A percentile compares a stretch with the other conserved stretches of the same genome.
Evolutionary conservation across 2,113 vertebrate genomes (phyloP).

Genomic region (Anhinga rufa): DNA sequence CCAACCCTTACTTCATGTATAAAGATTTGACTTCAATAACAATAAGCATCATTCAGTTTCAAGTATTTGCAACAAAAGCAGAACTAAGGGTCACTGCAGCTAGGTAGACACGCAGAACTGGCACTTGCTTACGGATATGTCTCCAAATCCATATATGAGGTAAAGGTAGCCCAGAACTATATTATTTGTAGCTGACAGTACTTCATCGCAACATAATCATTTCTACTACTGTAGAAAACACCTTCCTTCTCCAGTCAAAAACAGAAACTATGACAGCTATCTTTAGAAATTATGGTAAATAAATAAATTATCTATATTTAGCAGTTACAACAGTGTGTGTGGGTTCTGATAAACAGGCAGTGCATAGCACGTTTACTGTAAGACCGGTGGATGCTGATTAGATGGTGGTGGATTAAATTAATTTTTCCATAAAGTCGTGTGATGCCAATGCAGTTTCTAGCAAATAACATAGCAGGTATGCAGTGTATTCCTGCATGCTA

Average conservation of each 20-base stretch:
- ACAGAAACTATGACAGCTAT: not conserved
- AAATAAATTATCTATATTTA: not conserved
- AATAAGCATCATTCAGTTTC: not conserved
- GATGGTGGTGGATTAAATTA: not conserved
- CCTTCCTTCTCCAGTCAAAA: not conserved
- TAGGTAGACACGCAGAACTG: not conserved
- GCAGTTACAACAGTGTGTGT: not conserved
- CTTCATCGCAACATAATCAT: not conserved
- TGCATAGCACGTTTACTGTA: not conserved
- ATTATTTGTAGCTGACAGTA: not conserved
- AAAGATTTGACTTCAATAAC: not conserved
- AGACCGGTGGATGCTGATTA: not conserved
- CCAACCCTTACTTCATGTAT: not conserved
- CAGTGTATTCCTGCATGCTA: not conserved
- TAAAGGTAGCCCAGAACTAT: not conserved
- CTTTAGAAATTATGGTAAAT: not conserved
- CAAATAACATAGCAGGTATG: accelerated
- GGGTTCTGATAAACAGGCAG: not conserved
- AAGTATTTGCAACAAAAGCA: not conserved
- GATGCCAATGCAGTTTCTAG: not conserved
- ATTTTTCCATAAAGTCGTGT: not conserved
- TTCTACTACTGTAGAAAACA: not conserved
- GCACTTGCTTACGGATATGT: not conserved
- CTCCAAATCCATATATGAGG: not conserved
- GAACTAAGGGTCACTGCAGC: not conserved